Evolutionary conservation across 2,888 invertebrate species (phyloP).

Genomic region (Leptinotarsa juncta): DNA sequence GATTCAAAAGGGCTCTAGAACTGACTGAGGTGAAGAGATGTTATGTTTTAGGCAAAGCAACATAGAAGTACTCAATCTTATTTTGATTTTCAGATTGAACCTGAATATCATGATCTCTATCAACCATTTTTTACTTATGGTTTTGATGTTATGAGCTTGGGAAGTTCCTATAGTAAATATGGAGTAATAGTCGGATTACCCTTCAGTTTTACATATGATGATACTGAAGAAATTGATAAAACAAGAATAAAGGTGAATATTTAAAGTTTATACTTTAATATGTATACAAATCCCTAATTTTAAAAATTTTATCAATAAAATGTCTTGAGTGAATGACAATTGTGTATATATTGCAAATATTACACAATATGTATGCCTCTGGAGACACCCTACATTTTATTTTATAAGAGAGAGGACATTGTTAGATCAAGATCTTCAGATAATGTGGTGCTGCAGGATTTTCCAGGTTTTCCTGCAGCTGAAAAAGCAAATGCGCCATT

Average conservation of each 20-base stretch:
- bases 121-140: constrained; percentile 79
- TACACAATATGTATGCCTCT: too few relatives aligned
- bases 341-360: not conserved
- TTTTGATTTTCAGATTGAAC: constrained; percentile 61
- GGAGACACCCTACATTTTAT: too few relatives aligned
- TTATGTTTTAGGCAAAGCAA: not conserved
- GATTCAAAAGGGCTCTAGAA: constrained; percentile 71
- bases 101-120: constrained; percentile 67
- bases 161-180: constrained; percentile 67
- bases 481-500: too few relatives aligned
- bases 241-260: constrained; percentile 68
- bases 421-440: too few relatives aligned
- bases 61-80: not conserved
- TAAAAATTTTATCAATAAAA: not conserved
- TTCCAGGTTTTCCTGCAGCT: too few relatives aligned
- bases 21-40: constrained; percentile 66
- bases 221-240: constrained; percentile 69
- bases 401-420: too few relatives aligned
- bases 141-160: constrained; percentile 79
- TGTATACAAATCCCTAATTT: too few relatives aligned
- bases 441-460: too few relatives aligned
- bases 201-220: constrained; percentile 74
- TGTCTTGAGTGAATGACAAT: not conserved
- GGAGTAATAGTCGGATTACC: constrained; percentile 83
- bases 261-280: too few relatives aligned